Evolutionary conservation across 2,797 vertebrate genomes (phyloP).

Genomic region (Cacajao melanocephalus): DNA sequence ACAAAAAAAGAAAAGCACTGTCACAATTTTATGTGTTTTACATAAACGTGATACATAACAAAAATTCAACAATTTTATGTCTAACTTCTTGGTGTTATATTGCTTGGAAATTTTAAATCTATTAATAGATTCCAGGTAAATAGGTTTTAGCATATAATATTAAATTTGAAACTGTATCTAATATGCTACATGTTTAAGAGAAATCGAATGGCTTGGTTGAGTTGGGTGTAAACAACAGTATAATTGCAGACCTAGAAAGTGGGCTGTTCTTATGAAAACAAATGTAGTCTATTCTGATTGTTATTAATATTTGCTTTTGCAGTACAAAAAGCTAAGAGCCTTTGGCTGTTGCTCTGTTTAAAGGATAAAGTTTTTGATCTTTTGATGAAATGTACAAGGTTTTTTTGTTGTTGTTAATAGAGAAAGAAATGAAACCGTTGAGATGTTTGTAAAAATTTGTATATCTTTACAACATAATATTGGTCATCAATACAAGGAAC

Average conservation of each 20-base stretch:
- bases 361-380: background rate
- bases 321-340: background rate
- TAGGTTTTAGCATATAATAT: background rate
- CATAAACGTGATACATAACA: background rate
- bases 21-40: slow-evolving; percentile 19
- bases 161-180: slow-evolving; percentile 20
- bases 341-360: background rate
- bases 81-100: background rate
- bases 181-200: background rate
- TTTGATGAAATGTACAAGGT: background rate
- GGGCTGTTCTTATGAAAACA: background rate
- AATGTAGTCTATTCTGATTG: background rate
- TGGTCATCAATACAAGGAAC: background rate
- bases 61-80: slow-evolving; percentile 24
- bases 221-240: background rate
- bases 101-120: slow-evolving; percentile 13
- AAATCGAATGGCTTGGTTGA: background rate
- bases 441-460: background rate
- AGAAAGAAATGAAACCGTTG: slow-evolving; percentile 20
- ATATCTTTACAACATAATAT: background rate
- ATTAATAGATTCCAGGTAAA: background rate
- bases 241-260: background rate
- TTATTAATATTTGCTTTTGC: background rate
- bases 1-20: background rate
- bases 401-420: background rate